Conservation (phyloP, 2,797 vertebrate genomes). For the Protosalanx chinensis region DNA sequence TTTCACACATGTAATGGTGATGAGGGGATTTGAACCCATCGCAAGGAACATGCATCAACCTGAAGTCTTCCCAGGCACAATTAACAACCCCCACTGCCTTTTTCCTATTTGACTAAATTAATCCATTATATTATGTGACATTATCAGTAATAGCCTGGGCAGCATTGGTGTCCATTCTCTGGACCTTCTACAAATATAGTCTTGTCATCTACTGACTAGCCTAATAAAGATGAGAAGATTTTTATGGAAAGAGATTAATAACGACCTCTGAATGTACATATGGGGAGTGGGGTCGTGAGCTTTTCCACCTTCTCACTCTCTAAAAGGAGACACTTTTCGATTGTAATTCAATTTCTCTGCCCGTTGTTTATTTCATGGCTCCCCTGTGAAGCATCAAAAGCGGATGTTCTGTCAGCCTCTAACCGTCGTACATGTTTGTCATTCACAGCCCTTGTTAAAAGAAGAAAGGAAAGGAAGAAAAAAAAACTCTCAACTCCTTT, state of each 20-base stretch:
- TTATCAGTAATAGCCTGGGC: not conserved
- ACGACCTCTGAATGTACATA: not conserved
- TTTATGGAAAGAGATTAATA: not conserved
- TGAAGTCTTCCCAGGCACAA: not conserved
- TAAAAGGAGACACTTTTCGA: constrained; percentile 64
- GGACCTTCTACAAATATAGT: not conserved
- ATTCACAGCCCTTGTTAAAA: constrained; percentile 88
- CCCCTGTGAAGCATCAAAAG: constrained; percentile 87
- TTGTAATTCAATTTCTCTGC: constrained; percentile 84
- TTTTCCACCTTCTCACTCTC: constrained; percentile 30
- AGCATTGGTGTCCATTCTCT: not conserved
- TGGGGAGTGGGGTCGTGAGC: not conserved
- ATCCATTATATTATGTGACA: not conserved
- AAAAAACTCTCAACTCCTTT: constrained; percentile 74
- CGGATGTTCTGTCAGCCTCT: constrained; percentile 84
- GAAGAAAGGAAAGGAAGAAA: not conserved
- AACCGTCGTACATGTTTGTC: constrained; percentile 90
- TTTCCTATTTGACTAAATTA: not conserved
- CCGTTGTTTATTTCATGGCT: constrained; percentile 85
- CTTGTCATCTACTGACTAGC: not conserved
- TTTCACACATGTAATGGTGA: not conserved
- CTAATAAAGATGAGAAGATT: not conserved
- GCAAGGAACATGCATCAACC: not conserved
- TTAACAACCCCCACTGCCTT: not conserved
- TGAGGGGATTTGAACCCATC: not conserved